Evolutionary conservation across 2,113 vertebrate genomes (phyloP), one percentile per base, ranked within the genome.

Genomic region (Apeltes quadracus): DNA sequence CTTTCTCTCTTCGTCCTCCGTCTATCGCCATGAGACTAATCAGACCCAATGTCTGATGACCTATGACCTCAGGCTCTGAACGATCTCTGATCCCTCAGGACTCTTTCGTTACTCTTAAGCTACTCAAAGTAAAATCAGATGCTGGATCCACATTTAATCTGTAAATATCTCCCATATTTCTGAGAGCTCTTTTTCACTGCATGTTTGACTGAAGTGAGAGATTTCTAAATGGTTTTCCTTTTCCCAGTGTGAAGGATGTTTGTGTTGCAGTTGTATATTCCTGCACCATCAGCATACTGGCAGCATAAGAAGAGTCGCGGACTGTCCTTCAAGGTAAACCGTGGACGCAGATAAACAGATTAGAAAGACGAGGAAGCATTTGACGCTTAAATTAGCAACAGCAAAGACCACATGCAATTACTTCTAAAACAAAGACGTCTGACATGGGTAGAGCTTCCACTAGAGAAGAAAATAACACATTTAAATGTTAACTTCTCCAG

Each of bases 31-130:
- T 3, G 65, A 74, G 70, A 54, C 44, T 77, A 84, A 79, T 84
- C 74, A 76, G 39, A 59, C 32, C 59, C n/a, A 27, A 68, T 78
- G 38, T 56, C 72, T 79, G 75, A 79, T 84, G 51, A 76, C 73
- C 72, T 61, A 54, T 72, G 56, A 70, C 75, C 64, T 69, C 14
- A 0, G 63, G 71, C 71, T 63, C 34, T 39, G 81, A 74, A 82
- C 71, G 69, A 74, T 59, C 43, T 61, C 38, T 72, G 58, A 18
- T 5, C 25, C 56, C 54, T 36, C 25, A 12, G 54, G 57, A 71
- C 13, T 64, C 41, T 39, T 72, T 48, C 46, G 13, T 69, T 61
- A 62, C 54, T 68, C 20, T 44, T 58, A 59, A 58, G 34, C 29
- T 44, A 10, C 50, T 62, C n/a, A 39, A 23, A 70, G 44, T 55